Conservation (phyloP, 2,797 vertebrate species). For the Amblyraja radiata region DNA sequence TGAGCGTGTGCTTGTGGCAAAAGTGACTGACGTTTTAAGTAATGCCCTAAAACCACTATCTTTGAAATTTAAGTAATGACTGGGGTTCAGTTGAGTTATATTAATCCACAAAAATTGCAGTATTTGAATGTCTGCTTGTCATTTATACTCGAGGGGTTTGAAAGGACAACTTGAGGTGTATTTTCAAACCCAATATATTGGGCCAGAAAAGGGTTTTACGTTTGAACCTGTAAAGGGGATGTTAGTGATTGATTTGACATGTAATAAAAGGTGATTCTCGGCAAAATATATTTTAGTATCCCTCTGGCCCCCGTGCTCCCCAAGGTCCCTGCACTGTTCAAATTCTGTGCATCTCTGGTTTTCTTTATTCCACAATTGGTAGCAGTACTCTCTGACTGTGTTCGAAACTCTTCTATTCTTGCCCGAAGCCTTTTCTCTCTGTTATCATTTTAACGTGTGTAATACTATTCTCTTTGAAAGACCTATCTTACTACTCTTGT, state of each 20-base stretch:
- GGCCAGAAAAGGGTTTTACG: not conserved
- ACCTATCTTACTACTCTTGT: no score
- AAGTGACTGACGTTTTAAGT: slow-evolving; percentile 12
- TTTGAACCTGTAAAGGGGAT: not conserved
- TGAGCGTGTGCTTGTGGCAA: not conserved
- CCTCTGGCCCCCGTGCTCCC: not conserved
- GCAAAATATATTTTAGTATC: not conserved
- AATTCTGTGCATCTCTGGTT: not conserved
- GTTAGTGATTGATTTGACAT: not conserved
- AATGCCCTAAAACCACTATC: not conserved
- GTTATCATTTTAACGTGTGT: no score
- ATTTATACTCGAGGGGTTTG: not conserved
- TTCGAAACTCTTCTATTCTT: not conserved
- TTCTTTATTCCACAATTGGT: not conserved
- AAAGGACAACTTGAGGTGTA: not conserved
- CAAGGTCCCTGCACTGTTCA: not conserved
- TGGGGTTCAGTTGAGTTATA: not conserved
- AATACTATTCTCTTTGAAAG: no score
- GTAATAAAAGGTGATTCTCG: not conserved
- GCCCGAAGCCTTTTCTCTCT: not conserved
- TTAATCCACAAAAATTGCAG: no score
- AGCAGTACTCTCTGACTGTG: not conserved
- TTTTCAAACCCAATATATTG: not conserved
- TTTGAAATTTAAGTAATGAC: not conserved
- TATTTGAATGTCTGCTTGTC: not conserved